Percentiles rank a stretch among this genome's conserved stretches.
These are phyloP conservation scores for Pseudococcus viburni DNA, from an alignment of 2,888 invertebrate genomes.

Conservation along the genomic window DNA sequence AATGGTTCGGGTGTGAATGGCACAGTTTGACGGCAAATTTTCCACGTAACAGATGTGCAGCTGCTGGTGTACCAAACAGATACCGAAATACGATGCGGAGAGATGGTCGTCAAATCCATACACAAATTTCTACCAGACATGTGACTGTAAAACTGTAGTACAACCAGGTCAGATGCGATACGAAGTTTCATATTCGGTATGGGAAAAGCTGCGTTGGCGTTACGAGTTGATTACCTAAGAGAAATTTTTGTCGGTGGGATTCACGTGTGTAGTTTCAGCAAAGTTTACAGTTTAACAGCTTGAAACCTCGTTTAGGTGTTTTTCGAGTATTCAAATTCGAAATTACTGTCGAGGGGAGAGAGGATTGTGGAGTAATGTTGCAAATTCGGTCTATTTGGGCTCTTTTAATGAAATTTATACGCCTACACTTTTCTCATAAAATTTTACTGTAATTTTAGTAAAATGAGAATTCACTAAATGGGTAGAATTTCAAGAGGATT, in stretches of 20 bases:
- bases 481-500: too few species aligned
- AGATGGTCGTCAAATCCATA: slow-evolving; percentile 24
- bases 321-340: neutral
- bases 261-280: neutral
- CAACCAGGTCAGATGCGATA: neutral
- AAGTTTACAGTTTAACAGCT: neutral
- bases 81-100: neutral
- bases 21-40: slow-evolving; percentile 18
- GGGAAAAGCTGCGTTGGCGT: neutral
- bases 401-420: too few species aligned
- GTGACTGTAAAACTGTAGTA: slow-evolving; percentile 15
- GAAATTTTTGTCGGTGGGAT: neutral
- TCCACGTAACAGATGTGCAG: slow-evolving; percentile 24
- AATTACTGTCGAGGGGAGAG: neutral
- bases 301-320: neutral
- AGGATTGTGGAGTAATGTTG: neutral
- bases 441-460: too few species aligned
- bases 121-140: slow-evolving; percentile 13
- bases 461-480: too few species aligned
- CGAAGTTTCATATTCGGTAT: neutral
- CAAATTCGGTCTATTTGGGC: too few species aligned
- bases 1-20: neutral
- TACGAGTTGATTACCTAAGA: neutral
- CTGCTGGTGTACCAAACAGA: neutral
- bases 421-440: too few species aligned